Evolutionary conservation across 2,888 invertebrate species (phyloP).

Genomic region (Choreutis nemorana): DNA sequence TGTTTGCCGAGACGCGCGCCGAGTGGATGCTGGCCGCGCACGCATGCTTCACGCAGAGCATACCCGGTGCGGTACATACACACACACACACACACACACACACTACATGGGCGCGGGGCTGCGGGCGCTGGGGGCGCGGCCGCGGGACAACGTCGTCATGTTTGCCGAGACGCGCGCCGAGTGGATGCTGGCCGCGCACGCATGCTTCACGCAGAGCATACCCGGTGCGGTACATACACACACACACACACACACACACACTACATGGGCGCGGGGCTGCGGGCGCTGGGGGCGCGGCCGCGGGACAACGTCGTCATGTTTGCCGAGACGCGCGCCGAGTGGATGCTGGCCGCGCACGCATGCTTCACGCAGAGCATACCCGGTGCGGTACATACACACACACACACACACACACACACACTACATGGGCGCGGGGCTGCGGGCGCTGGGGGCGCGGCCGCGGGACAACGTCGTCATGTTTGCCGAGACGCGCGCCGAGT

Average conservation of each 20-base stretch:
- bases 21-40: slow-evolving; percentile 99
- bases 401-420: not conserved
- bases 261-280: slow-evolving; percentile 53
- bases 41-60: slow-evolving; percentile 94
- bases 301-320: slow-evolving; percentile 82
- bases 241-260: not conserved
- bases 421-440: slow-evolving; percentile 45
- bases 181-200: slow-evolving; percentile 97
- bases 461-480: slow-evolving; percentile 82
- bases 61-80: too few relatives aligned
- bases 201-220: slow-evolving; percentile 93
- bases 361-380: slow-evolving; percentile 87
- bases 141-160: slow-evolving; percentile 82
- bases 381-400: slow-evolving; percentile 31
- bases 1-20: slow-evolving; percentile 96
- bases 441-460: slow-evolving; percentile 72
- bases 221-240: slow-evolving; percentile 62
- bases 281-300: slow-evolving; percentile 72
- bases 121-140: slow-evolving; percentile 76
- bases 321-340: slow-evolving; percentile 92
- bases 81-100: too few relatives aligned
- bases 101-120: too few relatives aligned
- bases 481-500: slow-evolving; percentile 84
- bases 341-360: slow-evolving; percentile 90
- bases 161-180: slow-evolving; percentile 98